Base-by-base conservation (phyloP, 2,113 vertebrate genomes). In the Phoenicopterus ruber region DNA sequence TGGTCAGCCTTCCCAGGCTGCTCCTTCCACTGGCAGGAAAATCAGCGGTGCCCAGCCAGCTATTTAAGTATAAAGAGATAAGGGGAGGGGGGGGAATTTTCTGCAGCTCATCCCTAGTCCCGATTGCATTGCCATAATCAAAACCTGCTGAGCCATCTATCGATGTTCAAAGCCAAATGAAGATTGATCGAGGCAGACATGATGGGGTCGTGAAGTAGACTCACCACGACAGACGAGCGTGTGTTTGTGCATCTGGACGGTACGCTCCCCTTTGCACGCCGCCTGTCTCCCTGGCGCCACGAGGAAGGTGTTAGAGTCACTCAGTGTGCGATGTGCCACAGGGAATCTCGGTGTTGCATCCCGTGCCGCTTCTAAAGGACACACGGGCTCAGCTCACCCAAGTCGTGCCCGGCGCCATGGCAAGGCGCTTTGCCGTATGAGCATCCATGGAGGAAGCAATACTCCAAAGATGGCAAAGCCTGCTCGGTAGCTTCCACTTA, bases 121-220 rank as follows among this genome's bases (percentile, higher is more conserved):
- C 17, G 58, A 32, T 47, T 67, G 65, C 54, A 28, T 13, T 40
- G 67, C n/a, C 66, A 46, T 44, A 81, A 78, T 42, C 74, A 66
- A 88, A 96, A 79, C 46, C 90, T 83, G 59, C 90, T 92, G 92
- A 54, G 62, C 31, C 80, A 49, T n/a, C 62, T 58, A 31, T 32
- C 14, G 1, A 3, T 54, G 49, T 58, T 54, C 93, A 82, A 61
- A 93, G 93, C 36, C 71, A 69, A 49, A 85, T 21, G 66, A 63
- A 74, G 77, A 90, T 7, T 28, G 81, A n/a, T 12, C 18, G 84
- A 87, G 57, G 52, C 52, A 79, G 49, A 21, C 2, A 2, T 34
- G 47, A 22, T 3, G n/a, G 44, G 78, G 44, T 24, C 65, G 34
- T 7, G 36, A 16, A 85, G 49, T 9, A 47, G n/a, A 5, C 32